phyloP scores from a whole-genome alignment of 2,888 invertebrate genomes.

The Ernsta delagoae region DNA sequence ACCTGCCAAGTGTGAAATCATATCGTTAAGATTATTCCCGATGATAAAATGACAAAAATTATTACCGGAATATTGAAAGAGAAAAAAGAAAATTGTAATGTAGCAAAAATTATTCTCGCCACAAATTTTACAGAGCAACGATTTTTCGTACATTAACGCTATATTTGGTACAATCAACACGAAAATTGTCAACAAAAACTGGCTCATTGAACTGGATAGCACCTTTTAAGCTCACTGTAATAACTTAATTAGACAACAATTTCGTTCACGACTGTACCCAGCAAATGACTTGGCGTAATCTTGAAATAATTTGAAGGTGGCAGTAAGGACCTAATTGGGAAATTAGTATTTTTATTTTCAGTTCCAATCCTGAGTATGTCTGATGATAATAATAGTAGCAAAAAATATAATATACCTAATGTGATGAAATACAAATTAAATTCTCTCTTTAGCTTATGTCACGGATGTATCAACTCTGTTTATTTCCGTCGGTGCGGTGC shows the following conservation, averaged over 20 bases:
- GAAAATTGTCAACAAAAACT: slow-evolving; percentile 18
- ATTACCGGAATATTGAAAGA: too few relatives aligned
- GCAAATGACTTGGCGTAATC: slow-evolving; percentile 52
- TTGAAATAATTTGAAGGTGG: slow-evolving; percentile 51
- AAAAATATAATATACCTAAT: background rate
- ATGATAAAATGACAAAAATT: too few relatives aligned
- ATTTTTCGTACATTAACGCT: background rate
- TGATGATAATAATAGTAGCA: background rate
- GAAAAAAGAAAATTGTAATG: too few relatives aligned
- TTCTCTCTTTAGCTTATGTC: too few relatives aligned
- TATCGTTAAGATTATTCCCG: too few relatives aligned
- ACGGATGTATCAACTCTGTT: too few relatives aligned
- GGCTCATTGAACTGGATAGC: background rate
- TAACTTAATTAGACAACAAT: slow-evolving; percentile 29
- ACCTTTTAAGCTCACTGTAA: slow-evolving; percentile 14
- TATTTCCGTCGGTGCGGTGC: too few relatives aligned
- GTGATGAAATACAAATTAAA: background rate
- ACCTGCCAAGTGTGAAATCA: too few relatives aligned
- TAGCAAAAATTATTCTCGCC: background rate
- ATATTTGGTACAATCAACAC: slow-evolving; percentile 7
- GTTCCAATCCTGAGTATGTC: slow-evolving; percentile 40
- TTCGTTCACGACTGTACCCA: slow-evolving; percentile 44
- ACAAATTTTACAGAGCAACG: background rate
- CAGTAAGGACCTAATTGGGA: slow-evolving; percentile 46
- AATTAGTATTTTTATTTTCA: slow-evolving; percentile 46